These are phyloP conservation scores for Rhaphigaster nebulosa DNA, from an alignment of 2,888 invertebrate species.

Conservation along the genomic window DNA sequence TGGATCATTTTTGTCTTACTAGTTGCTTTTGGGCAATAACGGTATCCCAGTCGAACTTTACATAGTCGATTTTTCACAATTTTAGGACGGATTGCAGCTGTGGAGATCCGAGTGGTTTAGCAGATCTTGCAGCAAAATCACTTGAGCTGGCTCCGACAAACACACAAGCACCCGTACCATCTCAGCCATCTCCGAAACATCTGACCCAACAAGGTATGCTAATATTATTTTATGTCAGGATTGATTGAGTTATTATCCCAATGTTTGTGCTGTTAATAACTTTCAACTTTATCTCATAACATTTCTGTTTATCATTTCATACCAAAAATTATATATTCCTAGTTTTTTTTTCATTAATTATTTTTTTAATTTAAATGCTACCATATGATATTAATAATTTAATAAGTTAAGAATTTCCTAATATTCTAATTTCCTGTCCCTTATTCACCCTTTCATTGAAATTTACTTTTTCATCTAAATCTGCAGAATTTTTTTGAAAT, in stretches of 20 bases:
- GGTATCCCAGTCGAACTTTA: neutral
- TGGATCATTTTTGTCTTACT: neutral
- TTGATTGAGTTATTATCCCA: neutral
- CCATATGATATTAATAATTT: no score
- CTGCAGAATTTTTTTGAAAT: no score
- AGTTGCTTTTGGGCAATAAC: neutral
- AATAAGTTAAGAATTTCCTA: no score
- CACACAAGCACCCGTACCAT: conserved; percentile 55
- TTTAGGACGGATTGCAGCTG: conserved; percentile 63
- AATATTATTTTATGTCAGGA: neutral
- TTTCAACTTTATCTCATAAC: neutral
- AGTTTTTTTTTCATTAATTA: neutral
- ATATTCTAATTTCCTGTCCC: neutral
- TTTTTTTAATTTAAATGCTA: neutral
- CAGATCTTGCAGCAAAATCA: conserved; percentile 62
- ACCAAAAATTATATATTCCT: neutral
- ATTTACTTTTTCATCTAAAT: no score
- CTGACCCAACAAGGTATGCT: conserved; percentile 60
- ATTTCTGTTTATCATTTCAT: neutral
- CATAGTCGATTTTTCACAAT: neutral
- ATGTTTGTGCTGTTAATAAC: neutral
- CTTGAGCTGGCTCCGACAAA: conserved; percentile 64
- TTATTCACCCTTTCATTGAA: no score
- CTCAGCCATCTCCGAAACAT: conserved; percentile 55
- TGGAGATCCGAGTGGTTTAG: conserved; percentile 62